Percentiles rank a stretch among this genome's conserved stretches.
These are phyloP conservation scores for Leucoraja erinaceus DNA, from an alignment of 2,113 vertebrate species.

Conservation along the genomic window DNA sequence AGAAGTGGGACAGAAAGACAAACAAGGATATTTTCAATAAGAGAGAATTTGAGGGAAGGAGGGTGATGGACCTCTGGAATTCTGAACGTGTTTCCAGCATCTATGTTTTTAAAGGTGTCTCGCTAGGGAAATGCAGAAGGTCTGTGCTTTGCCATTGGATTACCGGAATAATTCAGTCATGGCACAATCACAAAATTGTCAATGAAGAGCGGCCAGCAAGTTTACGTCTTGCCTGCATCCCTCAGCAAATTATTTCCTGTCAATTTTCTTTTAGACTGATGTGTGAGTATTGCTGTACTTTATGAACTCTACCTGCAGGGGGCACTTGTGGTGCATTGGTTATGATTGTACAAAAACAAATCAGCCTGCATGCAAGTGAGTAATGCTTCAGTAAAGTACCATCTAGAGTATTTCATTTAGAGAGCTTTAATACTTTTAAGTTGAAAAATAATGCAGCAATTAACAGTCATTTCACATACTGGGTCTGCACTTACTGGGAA, in stretches of 20 bases:
- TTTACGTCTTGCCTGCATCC: too few relatives aligned
- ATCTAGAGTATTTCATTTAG: not conserved
- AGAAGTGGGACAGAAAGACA: not conserved
- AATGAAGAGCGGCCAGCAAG: too few relatives aligned
- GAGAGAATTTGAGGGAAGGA: too few relatives aligned
- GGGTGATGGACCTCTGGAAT: too few relatives aligned
- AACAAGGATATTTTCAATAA: too few relatives aligned
- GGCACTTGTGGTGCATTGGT: not conserved
- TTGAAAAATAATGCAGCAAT: not conserved
- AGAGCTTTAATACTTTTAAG: not conserved
- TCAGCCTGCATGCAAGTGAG: not conserved
- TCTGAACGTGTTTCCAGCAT: too few relatives aligned
- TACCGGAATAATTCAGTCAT: too few relatives aligned
- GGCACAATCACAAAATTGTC: too few relatives aligned
- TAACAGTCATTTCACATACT: not conserved
- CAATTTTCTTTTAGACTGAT: not conserved
- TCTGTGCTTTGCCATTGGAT: too few relatives aligned
- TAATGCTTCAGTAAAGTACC: not conserved
- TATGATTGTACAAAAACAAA: not conserved
- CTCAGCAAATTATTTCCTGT: not conserved
- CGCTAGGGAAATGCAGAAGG: too few relatives aligned
- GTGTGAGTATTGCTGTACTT: not conserved
- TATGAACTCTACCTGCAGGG: not conserved
- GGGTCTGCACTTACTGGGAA: not conserved
- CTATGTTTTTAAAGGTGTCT: too few relatives aligned